A percentile compares a stretch with the other conserved stretches of the same genome.
Conservation (phyloP, 2,113 vertebrate genomes). For the Tichodroma muraria region DNA sequence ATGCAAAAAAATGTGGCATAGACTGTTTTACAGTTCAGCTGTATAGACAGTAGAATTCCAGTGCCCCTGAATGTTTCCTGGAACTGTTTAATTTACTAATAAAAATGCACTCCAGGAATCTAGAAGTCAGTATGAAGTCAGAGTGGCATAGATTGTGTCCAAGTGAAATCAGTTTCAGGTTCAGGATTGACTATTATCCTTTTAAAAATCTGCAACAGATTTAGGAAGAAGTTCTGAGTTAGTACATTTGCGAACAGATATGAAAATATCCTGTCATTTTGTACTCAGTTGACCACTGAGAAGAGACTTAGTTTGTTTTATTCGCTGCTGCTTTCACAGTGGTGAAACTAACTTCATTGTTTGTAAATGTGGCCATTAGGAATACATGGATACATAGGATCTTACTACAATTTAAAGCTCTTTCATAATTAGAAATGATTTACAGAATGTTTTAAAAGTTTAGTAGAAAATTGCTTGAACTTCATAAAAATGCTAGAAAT, state of each 20-base stretch:
- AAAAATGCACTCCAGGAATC: conserved; percentile 32
- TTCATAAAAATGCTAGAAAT: neutral
- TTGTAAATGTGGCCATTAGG: neutral
- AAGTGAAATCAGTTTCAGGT: conserved; percentile 18
- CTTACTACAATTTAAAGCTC: neutral
- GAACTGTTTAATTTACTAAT: conserved; percentile 59
- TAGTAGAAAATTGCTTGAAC: neutral
- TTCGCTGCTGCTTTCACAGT: neutral
- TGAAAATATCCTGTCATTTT: neutral
- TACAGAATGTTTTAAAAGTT: neutral
- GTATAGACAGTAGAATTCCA: conserved; percentile 11
- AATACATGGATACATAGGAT: neutral
- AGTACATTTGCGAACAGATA: neutral
- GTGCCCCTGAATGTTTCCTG: conserved; percentile 16
- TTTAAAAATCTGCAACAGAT: neutral
- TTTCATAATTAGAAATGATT: neutral
- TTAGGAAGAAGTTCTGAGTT: neutral
- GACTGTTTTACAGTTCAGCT: neutral
- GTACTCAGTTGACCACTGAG: neutral
- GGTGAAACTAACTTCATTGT: neutral
- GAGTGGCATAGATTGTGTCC: neutral
- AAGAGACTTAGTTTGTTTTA: neutral
- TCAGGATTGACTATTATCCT: neutral
- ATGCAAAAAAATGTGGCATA: neutral
- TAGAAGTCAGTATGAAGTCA: conserved; percentile 18